These are phyloP conservation scores for Halcyon senegalensis DNA, from an alignment of 2,113 vertebrate species.

Conservation along the genomic window DNA sequence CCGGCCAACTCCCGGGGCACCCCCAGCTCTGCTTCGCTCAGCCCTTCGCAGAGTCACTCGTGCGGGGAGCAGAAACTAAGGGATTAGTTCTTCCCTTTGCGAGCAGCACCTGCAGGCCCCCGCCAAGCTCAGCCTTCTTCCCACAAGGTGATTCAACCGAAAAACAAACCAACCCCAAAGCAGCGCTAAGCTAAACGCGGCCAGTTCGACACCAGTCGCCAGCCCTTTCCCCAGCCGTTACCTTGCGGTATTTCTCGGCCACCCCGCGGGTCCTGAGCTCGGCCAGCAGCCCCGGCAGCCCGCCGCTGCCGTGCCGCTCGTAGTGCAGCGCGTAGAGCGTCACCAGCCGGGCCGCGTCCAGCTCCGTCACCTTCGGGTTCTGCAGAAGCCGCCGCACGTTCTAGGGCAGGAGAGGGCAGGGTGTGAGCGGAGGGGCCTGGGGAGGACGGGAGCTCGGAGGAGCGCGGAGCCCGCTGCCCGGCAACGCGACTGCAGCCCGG, in stretches of 20 bases:
- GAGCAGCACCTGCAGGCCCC: not conserved
- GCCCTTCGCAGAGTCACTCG: not conserved
- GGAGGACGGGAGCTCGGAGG: not conserved
- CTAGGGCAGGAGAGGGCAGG: conserved; percentile 49
- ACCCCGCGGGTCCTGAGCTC: conserved; percentile 85
- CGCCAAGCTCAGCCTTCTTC: not conserved
- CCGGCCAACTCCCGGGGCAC: not conserved
- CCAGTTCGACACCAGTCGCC: too few relatives aligned
- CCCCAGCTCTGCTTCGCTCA: not conserved
- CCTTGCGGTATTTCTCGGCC: conserved; percentile 85
- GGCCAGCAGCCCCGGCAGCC: conserved; percentile 82
- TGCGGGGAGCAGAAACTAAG: not conserved
- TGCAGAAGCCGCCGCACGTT: conserved; percentile 88
- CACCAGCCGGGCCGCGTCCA: conserved; percentile 88
- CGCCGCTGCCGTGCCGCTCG: conserved; percentile 89
- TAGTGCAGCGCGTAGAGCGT: conserved; percentile 94
- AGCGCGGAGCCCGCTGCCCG: not conserved
- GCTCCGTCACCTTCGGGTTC: conserved; percentile 83
- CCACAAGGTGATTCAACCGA: too few relatives aligned
- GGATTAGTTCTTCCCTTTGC: not conserved
- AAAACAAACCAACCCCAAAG: too few relatives aligned
- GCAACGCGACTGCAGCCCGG: not conserved
- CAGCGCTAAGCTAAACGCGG: not conserved
- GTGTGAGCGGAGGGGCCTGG: not conserved
- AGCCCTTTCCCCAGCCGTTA: conserved; percentile 9